Evolutionary conservation across 2,888 invertebrate genomes (phyloP), one percentile per base, ranked within the genome.

Genomic region (Thereva nobilitata): DNA sequence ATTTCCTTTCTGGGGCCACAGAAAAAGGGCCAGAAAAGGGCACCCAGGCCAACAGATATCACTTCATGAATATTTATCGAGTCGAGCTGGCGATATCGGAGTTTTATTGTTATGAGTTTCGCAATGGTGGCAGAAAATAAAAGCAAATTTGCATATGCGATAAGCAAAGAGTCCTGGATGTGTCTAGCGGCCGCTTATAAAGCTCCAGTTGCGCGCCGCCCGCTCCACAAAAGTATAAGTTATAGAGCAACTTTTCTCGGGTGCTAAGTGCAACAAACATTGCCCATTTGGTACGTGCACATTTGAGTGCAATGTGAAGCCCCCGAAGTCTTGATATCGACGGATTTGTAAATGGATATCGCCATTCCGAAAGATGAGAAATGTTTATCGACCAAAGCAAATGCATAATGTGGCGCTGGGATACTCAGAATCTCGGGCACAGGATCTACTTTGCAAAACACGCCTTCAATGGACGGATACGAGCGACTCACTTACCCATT

Each of bases 21-120:
- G 23, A 23, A 23, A n/a, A 23, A 23, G 23, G 23, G 23, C 23
- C 23, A 23, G 23, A 23, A n/a, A 23, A 23, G 23, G 5, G 38
- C 34, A 23, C 8, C 10, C 6, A 53, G 53, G 53, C 23, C 23
- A 23, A 23, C 23, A 53, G 53, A 53, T 38, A 53, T 53, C 53
- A 37, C 37, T 53, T 53, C 53, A 53, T 53, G 53, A 53, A 53
- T 53, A 53, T 53, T 53, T 53, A 53, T 53, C 53, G 53, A 34
- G 37, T 53, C 35, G 53, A 3, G 38, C 38, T 10, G 37, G 53
- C 53, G 53, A 53, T 53, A 53, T 53, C 53, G 38, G n/a, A 53
- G 38, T 53, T 52, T 53, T 53, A 53, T 53, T 53, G 53, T 53
- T 53, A 53, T 38, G 53, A 53, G 53, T 34, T 10, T 38, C 37